Percentiles rank a stretch among this genome's conserved stretches.
These are phyloP conservation scores for Halcyon leucocephala DNA, from an alignment of 2,797 vertebrate genomes.

Conservation along the genomic window DNA sequence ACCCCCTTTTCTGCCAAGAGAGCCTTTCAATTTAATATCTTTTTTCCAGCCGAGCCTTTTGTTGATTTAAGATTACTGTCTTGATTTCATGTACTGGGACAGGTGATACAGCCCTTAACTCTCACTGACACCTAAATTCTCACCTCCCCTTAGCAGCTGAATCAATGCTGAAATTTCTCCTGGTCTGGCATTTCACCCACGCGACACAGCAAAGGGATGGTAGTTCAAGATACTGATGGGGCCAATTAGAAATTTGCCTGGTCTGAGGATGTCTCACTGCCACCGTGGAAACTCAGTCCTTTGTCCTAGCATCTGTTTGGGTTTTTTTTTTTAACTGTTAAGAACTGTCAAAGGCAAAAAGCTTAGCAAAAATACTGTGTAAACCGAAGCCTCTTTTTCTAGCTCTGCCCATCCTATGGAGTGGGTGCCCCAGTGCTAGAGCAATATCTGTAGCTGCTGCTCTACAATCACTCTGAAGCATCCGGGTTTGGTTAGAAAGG, in stretches of 20 bases:
- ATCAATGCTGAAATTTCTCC: not conserved
- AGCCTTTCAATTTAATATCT: not conserved
- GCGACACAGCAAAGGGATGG: not conserved
- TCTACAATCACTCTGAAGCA: not conserved
- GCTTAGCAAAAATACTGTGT: constrained; percentile 8
- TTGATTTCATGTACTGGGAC: not conserved
- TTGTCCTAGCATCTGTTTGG: not conserved
- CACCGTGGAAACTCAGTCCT: not conserved
- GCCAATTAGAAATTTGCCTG: not conserved
- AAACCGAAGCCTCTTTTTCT: constrained; percentile 15
- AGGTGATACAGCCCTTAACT: not conserved
- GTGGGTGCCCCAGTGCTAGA: constrained; percentile 21
- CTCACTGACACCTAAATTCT: not conserved
- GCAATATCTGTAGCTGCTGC: constrained; percentile 28
- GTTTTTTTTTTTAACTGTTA: not conserved
- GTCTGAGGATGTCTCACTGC: not conserved
- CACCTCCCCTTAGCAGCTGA: not conserved
- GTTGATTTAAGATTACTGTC: not conserved
- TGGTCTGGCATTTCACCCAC: not conserved
- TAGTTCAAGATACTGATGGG: not conserved
- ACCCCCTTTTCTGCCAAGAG: not conserved
- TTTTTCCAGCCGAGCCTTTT: not conserved
- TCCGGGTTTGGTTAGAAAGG: not conserved
- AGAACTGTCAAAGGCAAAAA: constrained; percentile 24
- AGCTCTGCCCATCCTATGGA: constrained; percentile 46